Evolutionary conservation across 1,140 invertebrate genomes (phyloP), one percentile per base, ranked within the genome.

Genomic region (Leptinotarsa undecemlineata): DNA sequence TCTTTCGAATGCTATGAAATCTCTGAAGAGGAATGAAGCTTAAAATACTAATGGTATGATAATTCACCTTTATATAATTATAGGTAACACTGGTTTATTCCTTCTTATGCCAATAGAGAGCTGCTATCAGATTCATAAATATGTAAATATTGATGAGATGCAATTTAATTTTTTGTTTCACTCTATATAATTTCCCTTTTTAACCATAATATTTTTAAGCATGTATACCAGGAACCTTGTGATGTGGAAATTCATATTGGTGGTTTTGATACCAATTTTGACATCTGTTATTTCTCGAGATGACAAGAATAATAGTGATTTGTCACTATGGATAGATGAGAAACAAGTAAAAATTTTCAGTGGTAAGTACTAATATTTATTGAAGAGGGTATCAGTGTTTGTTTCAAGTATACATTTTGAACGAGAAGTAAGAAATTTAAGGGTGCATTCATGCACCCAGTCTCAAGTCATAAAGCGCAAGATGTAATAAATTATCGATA

Each of bases 321-420:
- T 96, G 57, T 94, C 93, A 33, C 87, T 96, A 42, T 96, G 94
- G 94, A 95, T 96, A 79, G 93, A 95, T 83, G 91, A 94, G 79
- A 92, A 94, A 77, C 94, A 95, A 87, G 93, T 95, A 20, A 93
- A 94, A 86, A 93, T 94, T 90, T 93, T 96, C 79, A 95, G 93
- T 85, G 94, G 94, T 95, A 85, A 87, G 88, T 87, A 62, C n/a
- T 51, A 60, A 42, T 11, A 11, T 42, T 8, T 4, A 42, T 11
- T 42, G 33, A 33, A 63, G 8, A 42, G 8, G 8, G 33, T 42
- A 42, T 42, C 8, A 11, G 6, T 42, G 33, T 11, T 42, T 42
- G 8, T 33, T 33, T 33, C 2, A 11, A 42, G 8, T 42, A 42
- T 42, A 42, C 33, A 11, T 8, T 42, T 42, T 42, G 8, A 33